phyloP scores from a whole-genome alignment of 2,113 vertebrate species.

The Poeciliopsis turrubarensis region DNA sequence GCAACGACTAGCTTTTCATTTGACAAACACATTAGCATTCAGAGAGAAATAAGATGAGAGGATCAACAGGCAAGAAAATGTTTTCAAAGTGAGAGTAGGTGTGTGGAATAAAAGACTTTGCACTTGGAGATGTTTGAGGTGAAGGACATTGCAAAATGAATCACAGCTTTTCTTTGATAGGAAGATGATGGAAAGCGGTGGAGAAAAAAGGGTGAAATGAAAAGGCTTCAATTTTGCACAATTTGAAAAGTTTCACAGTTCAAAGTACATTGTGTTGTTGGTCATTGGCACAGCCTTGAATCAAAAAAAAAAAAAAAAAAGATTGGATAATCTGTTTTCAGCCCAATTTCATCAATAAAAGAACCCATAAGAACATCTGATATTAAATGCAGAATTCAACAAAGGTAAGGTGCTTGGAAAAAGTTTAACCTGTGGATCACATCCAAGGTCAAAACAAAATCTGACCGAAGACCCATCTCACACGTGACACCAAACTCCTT shows the following conservation, averaged over 20 bases:
- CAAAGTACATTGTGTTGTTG: not conserved
- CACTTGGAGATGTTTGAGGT: slow-evolving; percentile 36
- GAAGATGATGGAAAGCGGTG: not conserved
- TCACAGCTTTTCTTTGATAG: slow-evolving; percentile 3
- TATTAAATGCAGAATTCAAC: no score
- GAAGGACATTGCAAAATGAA: slow-evolving; percentile 52
- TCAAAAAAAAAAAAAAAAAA: not conserved
- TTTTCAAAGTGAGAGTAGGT: slow-evolving; percentile 46
- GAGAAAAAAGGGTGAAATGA: slow-evolving; percentile 1
- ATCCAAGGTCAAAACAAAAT: no score
- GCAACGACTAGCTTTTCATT: slow-evolving; percentile 39
- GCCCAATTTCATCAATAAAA: no score
- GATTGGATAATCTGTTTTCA: no score
- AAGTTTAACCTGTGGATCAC: no score
- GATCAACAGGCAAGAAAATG: slow-evolving; percentile 12
- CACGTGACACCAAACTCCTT: no score
- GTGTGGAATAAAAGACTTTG: slow-evolving; percentile 49
- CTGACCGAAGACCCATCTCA: no score
- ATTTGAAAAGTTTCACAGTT: not conserved
- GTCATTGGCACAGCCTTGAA: not conserved
- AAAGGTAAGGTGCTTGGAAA: no score
- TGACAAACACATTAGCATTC: slow-evolving; percentile 16
- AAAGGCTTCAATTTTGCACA: not conserved
- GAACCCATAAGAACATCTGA: no score
- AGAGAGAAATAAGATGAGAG: slow-evolving; percentile 9